phyloP scores from a whole-genome alignment of 2,888 invertebrate genomes.

The Parnassius smintheus region DNA sequence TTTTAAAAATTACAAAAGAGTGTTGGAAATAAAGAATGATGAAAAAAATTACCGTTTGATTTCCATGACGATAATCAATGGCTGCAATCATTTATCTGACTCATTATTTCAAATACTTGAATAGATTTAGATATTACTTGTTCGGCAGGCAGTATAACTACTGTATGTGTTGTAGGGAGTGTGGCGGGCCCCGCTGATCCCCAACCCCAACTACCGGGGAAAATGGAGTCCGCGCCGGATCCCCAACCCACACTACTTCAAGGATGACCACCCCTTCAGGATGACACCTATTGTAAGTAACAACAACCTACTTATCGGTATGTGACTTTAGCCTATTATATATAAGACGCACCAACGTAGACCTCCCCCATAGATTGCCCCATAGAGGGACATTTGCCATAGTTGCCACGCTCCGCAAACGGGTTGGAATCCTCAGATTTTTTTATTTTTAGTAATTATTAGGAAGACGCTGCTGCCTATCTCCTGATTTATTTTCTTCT shows the following conservation, averaged over 20 bases:
- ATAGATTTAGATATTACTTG: neutral
- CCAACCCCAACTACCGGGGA: conserved; percentile 97
- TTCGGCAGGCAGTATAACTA: neutral
- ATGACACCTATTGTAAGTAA: conserved; percentile 94
- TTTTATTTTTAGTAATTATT: too few species aligned
- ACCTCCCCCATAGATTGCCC: too few species aligned
- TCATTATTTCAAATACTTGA: neutral
- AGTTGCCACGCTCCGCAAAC: too few species aligned
- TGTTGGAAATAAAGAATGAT: conserved; percentile 2
- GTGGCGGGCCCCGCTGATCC: conserved; percentile 94
- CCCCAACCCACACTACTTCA: conserved; percentile 95
- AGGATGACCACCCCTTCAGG: conserved; percentile 93
- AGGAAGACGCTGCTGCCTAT: too few species aligned
- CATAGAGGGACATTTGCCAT: too few species aligned
- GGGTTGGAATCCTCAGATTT: too few species aligned
- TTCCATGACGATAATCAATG: conserved; percentile 21
- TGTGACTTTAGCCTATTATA: too few species aligned
- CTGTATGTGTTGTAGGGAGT: conserved; percentile 79
- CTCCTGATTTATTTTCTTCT: too few species aligned
- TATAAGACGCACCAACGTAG: too few species aligned
- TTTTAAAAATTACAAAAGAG: too few species aligned
- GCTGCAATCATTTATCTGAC: conserved; percentile 4
- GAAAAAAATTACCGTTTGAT: conserved; percentile 23
- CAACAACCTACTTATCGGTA: too few species aligned
- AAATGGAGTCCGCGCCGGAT: conserved; percentile 95